These are phyloP conservation scores for Brachionus asplanchnoidis DNA, from an alignment of 1,140 invertebrate species.

Conservation along the genomic window DNA sequence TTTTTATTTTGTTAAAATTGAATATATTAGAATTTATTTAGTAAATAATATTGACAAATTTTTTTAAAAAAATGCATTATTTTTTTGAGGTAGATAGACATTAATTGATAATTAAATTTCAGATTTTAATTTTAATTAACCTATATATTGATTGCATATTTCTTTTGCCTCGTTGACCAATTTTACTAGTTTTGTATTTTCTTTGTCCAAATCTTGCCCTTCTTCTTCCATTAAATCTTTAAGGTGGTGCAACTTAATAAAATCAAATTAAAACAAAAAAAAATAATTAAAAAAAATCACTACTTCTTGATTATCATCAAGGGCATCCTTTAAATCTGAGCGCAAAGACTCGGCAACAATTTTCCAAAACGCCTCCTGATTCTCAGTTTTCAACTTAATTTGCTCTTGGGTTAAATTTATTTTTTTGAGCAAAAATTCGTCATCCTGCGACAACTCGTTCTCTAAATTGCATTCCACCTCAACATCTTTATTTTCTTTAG, in stretches of 20 bases:
- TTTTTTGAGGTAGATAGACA: background rate
- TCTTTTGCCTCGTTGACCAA: conserved; percentile 26
- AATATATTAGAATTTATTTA: background rate
- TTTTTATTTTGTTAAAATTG: background rate
- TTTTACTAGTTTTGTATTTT: background rate
- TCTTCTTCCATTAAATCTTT: conserved; percentile 37
- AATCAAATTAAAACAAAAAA: background rate
- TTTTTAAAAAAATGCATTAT: background rate
- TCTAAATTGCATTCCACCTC: conserved; percentile 7
- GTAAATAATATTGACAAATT: too few relatives aligned
- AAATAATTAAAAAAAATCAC: background rate
- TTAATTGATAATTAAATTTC: background rate
- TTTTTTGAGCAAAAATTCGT: background rate
- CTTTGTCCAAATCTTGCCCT: background rate
- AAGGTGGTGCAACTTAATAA: background rate
- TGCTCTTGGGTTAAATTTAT: conserved; percentile 9
- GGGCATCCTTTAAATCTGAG: background rate
- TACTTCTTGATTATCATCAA: conserved; percentile 37
- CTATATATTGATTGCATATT: conserved; percentile 32
- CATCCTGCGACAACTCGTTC: conserved; percentile 7
- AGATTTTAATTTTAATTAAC: background rate
- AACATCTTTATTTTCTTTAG: background rate
- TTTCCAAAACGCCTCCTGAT: conserved; percentile 37
- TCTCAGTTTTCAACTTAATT: background rate
- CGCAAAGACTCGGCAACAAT: background rate